Evolutionary conservation across 2,888 invertebrate genomes (phyloP), one percentile per base, ranked within the genome.

Genomic region (Ochropleura leucogaster): DNA sequence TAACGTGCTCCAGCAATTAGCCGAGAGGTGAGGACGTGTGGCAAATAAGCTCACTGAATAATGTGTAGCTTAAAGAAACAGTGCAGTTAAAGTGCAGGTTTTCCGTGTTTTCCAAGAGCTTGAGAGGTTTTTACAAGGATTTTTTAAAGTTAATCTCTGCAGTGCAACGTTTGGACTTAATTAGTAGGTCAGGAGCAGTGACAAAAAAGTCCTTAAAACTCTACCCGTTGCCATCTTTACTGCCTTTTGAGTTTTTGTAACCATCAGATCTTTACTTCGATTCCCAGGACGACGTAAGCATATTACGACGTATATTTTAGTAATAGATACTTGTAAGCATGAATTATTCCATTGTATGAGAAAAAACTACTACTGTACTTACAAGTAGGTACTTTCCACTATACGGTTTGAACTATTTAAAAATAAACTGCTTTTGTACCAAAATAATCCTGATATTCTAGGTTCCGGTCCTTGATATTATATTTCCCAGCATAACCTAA

Each of bases 1-100:
- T 95, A 95, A 89, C 90, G 92, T 90, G 77, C 84, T 90, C 89
- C 90, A 87, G 92, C 93, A 95, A 95, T 95, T 94, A 95, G 92
- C 89, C 80, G 57, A 79, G 65, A 94, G 95, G 95, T 95, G 93
- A 88, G 90, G 91, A 92, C 92, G 91, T 90, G 91, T 87, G 86
- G 87, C 89, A 91, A 93, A 93, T 91, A 92, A 87, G 81, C 87
- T 73, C 73, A 73, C 78, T 85, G 82, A 82, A 78, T 85, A 84
- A 82, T 82, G 79, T 77, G 68, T 57, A 69, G 60, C 77, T 79
- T 82, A 78, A 79, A 79, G 78, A 80, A 79, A 76, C 71, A 62
- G 64, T 65, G 64, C 51, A 67, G 42, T 49, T 62, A 66, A 46
- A 66, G 49, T 53, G 20, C 67, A 59, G 18, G 44, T 18, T 78